Evolutionary conservation across 2,888 invertebrate species (phyloP), one percentile per base, ranked within the genome.

Genomic region (Crematogaster levior): DNA sequence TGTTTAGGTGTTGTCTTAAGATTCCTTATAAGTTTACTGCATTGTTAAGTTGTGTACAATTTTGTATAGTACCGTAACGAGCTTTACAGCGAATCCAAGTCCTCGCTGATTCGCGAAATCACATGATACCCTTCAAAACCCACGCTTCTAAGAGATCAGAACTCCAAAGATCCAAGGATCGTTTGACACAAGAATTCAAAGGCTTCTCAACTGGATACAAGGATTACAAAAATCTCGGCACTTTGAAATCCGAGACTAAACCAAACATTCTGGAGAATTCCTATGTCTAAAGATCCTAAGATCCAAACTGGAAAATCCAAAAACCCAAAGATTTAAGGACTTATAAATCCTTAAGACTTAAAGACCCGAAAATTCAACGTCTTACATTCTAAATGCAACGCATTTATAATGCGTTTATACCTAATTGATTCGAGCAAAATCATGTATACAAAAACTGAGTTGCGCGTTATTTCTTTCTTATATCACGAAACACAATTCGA

Each of bases 1-100:
- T 92, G 89, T 91, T 91, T 91, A 91, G 93, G 91, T 92, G 88
- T 89, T 84, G 84, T 87, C 83, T 89, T 91, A 91, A 91, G 90
- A 90, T 84, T 85, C 85, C 88, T 88, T 88, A 90, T 84, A 82
- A 89, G 56, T 85, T 86, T 88, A 90, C 87, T 88, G 86, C 90
- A 85, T 90, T 86, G 85, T 91, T 89, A 88, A 89, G 88, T 88
- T 88, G 90, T 91, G 90, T 91, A 89, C 90, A 90, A 85, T 86
- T 86, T 90, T 81, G 80, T 88, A 82, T 90, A 91, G 90, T 90
- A 90, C 88, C 87, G 83, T 90, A 92, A 90, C 89, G 89, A 56
- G 83, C 88, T 89, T 91, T 86, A 86, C 84, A 87, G 89, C 88
- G 86, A 88, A 88, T 87, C 87, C 84, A 85, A 86, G 86, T 83